Evolutionary conservation across 2,888 invertebrate genomes (phyloP).

Genomic region (Drosophila leonis): DNA sequence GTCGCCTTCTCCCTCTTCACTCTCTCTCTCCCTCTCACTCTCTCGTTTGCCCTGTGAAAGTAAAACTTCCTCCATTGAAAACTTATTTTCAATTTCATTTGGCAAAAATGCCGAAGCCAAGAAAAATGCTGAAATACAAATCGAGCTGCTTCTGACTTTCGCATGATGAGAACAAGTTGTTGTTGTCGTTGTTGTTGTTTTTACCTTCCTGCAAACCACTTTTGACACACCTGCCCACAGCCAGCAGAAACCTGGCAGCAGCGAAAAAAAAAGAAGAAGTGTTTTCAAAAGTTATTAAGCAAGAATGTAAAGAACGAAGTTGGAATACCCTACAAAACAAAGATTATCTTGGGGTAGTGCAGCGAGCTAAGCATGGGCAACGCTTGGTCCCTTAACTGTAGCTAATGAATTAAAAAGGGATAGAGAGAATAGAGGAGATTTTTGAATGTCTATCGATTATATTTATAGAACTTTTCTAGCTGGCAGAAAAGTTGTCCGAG

Average conservation of each 20-base stretch:
- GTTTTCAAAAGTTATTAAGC: not conserved
- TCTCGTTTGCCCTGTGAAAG: conserved; percentile 63
- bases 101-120: conserved; percentile 24
- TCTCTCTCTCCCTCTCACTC: not conserved
- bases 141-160: conserved; percentile 59
- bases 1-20: not conserved
- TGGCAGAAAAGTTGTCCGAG: not conserved
- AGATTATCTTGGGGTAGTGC: not conserved
- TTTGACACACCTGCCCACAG: conserved; percentile 55
- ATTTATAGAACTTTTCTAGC: not conserved
- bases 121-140: conserved; percentile 38
- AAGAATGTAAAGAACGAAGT: not conserved
- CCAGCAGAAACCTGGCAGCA: conserved; percentile 17
- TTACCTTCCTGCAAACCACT: conserved; percentile 46
- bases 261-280: conserved; percentile 15
- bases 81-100: conserved; percentile 72
- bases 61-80: conserved; percentile 51
- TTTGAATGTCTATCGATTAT: not conserved
- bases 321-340: not conserved
- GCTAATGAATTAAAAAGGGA: not conserved
- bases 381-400: not conserved
- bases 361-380: not conserved
- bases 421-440: too few relatives aligned
- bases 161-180: conserved; percentile 71
- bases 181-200: conserved; percentile 26